Evolutionary conservation across 1,140 invertebrate genomes (phyloP), one percentile per base, ranked within the genome.

Genomic region (Drosophila sulfurigaster): DNA sequence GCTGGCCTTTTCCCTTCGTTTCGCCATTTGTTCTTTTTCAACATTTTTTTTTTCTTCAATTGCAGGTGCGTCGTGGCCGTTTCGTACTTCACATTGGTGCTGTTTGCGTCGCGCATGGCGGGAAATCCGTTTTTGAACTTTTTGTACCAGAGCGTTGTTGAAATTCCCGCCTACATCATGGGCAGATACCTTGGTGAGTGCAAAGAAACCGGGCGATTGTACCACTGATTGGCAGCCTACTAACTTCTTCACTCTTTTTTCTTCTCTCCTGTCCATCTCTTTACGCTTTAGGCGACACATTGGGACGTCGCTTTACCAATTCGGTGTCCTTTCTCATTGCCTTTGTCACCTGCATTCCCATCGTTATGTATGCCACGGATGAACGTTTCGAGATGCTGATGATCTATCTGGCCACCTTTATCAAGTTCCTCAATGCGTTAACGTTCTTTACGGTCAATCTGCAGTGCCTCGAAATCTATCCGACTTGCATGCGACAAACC

Each of bases 121-220:
- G 95, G 95, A 46, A 96, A 95, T 92, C 95, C 95, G 16, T 96
- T 95, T 82, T 81, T 96, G 46, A 96, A 96, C 90, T 96, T 95
- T 91, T 93, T 95, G 63, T 93, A 94, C 74, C 94, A 96, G 80
- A 93, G 94, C 56, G 67, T 95, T 4, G 93, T 94, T 15, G 95
- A 96, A 87, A 91, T 96, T 7, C 95, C 95, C 1, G 93, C 93
- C 15, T 93, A 93, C 81, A 20, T 94, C 16, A 58, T 93, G 45
- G 94, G 93, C 43, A 93, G 93, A 77, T 93, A 93, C 74, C 5
- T 94, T 60, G 91, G 91, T 92, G 70, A 89, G 83, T 81, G 43
- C 32, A 30, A 32, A n/a, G 5, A 28, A 56, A 3, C 3, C 3
- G 20, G 4, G n/a, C 15, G 8, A 35, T 41, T 51, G 20, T 25